These are phyloP conservation scores for Pterostichus madidus DNA, from an alignment of 2,888 invertebrate species.

Conservation along the genomic window DNA sequence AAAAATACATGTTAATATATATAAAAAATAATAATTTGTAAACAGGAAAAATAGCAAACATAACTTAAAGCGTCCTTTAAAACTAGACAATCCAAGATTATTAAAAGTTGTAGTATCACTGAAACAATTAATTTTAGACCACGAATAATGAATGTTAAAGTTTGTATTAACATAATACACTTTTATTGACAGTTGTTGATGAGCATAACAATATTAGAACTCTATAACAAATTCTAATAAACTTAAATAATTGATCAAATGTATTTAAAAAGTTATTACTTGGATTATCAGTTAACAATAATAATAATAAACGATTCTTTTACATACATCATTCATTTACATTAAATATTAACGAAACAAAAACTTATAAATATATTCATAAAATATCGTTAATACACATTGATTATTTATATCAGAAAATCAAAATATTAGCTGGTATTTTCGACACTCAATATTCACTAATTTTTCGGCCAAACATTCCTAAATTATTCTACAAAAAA, in stretches of 20 bases:
- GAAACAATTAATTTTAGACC: neutral
- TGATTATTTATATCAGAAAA: neutral
- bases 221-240: slow-evolving; percentile 44
- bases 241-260: neutral
- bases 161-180: no score
- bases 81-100: no score
- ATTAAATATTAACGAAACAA: neutral
- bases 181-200: no score
- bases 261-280: neutral
- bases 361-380: no score
- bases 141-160: neutral
- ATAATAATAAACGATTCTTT: neutral
- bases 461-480: no score
- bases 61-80: no score
- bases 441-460: no score
- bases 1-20: slow-evolving; percentile 23
- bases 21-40: neutral
- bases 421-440: neutral
- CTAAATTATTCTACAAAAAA: no score
- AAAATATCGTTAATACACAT: no score
- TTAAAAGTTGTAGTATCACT: no score
- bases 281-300: neutral
- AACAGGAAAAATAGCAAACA: no score
- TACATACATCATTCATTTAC: no score
- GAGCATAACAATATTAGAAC: neutral